Evolutionary conservation across 2,888 invertebrate genomes (phyloP).

Genomic region (Agriotes lineatus): DNA sequence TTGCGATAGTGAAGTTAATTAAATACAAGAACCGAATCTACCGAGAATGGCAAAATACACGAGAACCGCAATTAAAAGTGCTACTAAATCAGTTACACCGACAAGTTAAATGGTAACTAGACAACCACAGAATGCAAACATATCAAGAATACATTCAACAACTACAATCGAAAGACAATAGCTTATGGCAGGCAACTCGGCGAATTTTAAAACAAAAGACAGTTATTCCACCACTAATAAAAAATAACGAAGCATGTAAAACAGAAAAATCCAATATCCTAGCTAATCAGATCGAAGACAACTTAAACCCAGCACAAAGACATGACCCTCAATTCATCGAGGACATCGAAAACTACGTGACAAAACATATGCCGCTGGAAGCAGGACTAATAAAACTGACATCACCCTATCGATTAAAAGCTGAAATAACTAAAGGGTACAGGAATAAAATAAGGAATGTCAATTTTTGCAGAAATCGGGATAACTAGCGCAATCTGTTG

Average conservation of each 20-base stretch:
- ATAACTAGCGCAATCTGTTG: too few species aligned
- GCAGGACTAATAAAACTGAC: background rate
- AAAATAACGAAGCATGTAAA: background rate
- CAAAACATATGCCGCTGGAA: conserved; percentile 25
- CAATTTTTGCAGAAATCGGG: too few species aligned
- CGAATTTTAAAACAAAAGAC: conserved; percentile 1
- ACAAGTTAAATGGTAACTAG: conserved; percentile 1
- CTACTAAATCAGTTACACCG: background rate
- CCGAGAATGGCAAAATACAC: background rate
- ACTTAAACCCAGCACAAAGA: conserved; percentile 4
- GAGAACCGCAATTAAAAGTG: background rate
- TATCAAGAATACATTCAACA: conserved; percentile 1
- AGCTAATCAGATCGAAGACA: background rate
- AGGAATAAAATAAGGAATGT: too few species aligned
- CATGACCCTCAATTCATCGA: background rate
- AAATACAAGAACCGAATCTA: background rate
- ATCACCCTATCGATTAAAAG: background rate
- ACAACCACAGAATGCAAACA: conserved; percentile 1
- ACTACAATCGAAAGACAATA: background rate
- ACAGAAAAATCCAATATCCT: conserved; percentile 7
- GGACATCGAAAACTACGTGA: conserved; percentile 40
- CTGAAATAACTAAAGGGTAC: too few species aligned
- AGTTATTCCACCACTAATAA: background rate
- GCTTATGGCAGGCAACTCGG: background rate
- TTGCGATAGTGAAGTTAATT: background rate